Conservation (phyloP, 92 coral and sea anemone species). For the Zoanthus solanderi region DNA sequence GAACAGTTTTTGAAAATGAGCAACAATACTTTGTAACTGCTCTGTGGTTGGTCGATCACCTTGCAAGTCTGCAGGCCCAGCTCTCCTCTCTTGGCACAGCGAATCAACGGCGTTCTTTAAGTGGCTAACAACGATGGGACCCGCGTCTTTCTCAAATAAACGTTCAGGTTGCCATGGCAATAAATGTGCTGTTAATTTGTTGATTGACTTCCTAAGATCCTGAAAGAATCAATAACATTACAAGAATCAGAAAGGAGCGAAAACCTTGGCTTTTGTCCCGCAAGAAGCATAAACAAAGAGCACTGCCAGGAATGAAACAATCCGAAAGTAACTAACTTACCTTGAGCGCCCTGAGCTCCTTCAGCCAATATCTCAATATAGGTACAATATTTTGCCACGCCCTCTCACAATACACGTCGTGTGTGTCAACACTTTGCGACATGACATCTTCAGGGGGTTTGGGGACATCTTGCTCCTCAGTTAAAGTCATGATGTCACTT, state of each 20-base stretch:
- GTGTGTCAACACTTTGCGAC: slow-evolving; percentile 84
- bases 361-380: slow-evolving; percentile 81
- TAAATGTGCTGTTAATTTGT: slow-evolving; percentile 69
- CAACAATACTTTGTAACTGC: slow-evolving; percentile 86
- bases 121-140: slow-evolving; percentile 64
- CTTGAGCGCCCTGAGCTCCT: slow-evolving; percentile 78
- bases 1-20: slow-evolving; percentile 95
- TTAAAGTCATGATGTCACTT: slow-evolving; percentile 72
- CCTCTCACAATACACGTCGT: slow-evolving; percentile 91
- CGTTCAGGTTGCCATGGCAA: slow-evolving; percentile 91
- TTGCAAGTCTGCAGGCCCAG: slow-evolving; percentile 76
- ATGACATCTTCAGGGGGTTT: slow-evolving; percentile 69
- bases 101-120: slow-evolving; percentile 73
- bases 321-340: slow-evolving; percentile 35
- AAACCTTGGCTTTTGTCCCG: not conserved
- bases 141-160: slow-evolving; percentile 65
- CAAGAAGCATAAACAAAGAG: not conserved
- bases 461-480: slow-evolving; percentile 75
- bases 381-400: slow-evolving; percentile 96
- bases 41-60: slow-evolving; percentile 78
- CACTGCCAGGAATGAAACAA: not conserved
- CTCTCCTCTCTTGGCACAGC: slow-evolving; percentile 74
- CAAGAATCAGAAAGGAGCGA: not conserved
- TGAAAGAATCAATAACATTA: slow-evolving; percentile 17
- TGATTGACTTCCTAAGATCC: slow-evolving; percentile 80